Conservation (phyloP, 2,797 vertebrate genomes). For the Coccyzus lansbergi region DNA sequence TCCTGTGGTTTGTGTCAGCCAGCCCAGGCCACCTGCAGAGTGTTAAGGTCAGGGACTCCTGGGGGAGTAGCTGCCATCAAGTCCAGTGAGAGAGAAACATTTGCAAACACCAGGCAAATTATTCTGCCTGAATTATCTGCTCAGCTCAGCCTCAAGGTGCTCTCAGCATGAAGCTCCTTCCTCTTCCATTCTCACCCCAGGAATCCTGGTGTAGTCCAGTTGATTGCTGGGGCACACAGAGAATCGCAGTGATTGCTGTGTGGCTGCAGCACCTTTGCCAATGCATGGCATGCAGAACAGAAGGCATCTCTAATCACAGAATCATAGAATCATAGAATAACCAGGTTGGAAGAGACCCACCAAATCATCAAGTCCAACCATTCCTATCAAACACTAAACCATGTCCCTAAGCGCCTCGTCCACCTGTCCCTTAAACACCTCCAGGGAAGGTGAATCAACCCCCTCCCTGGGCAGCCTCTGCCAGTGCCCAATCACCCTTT, state of each 20-base stretch:
- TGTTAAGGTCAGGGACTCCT: conserved; percentile 14
- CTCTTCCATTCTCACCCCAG: background rate
- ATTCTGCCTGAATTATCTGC: background rate
- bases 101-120: background rate
- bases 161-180: background rate
- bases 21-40: background rate
- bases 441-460: too few relatives aligned
- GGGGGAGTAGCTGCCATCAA: background rate
- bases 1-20: background rate
- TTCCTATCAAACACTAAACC: too few relatives aligned
- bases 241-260: background rate
- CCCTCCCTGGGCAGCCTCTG: too few relatives aligned
- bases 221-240: background rate
- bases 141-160: background rate
- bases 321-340: too few relatives aligned
- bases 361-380: too few relatives aligned
- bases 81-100: conserved; percentile 1
- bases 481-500: too few relatives aligned
- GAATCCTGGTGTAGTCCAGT: background rate
- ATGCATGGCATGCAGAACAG: background rate
- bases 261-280: background rate
- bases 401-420: too few relatives aligned
- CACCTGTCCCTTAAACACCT: too few relatives aligned
- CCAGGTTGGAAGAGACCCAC: too few relatives aligned
- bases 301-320: too few relatives aligned